A percentile compares a stretch with the other conserved stretches of the same genome.
Conservation (phyloP, 1,140 invertebrate species). For the Lucilia sericata region DNA sequence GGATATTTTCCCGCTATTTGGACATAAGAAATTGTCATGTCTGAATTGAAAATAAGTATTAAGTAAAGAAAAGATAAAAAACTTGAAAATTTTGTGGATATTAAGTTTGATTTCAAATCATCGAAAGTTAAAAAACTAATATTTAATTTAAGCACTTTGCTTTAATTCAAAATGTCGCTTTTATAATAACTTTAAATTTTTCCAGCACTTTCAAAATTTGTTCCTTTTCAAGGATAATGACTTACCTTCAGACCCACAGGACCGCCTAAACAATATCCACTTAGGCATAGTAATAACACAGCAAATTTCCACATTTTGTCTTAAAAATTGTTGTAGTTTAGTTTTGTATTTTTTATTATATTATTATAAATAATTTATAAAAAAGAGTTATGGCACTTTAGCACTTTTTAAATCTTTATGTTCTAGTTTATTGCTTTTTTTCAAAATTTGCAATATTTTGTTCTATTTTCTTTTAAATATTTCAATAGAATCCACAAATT, state of each 20-base stretch:
- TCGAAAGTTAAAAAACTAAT: no score
- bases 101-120: no score
- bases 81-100: no score
- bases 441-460: background rate
- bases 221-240: constrained; percentile 26
- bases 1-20: no score
- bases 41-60: no score
- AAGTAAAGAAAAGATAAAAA: no score
- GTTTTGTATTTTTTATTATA: background rate
- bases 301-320: constrained; percentile 45
- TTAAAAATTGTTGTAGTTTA: background rate
- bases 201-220: background rate
- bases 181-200: background rate
- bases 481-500: constrained; percentile 24
- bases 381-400: constrained; percentile 39
- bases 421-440: constrained; percentile 8
- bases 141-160: background rate
- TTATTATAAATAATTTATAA: constrained; percentile 1
- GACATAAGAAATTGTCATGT: no score
- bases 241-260: constrained; percentile 58
- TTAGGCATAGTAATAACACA: constrained; percentile 50
- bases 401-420: constrained; percentile 23
- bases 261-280: constrained; percentile 57
- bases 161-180: no score
- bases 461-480: background rate